These are phyloP conservation scores for Nemapogon koenigi DNA, from an alignment of 2,888 invertebrate species.

Conservation along the genomic window DNA sequence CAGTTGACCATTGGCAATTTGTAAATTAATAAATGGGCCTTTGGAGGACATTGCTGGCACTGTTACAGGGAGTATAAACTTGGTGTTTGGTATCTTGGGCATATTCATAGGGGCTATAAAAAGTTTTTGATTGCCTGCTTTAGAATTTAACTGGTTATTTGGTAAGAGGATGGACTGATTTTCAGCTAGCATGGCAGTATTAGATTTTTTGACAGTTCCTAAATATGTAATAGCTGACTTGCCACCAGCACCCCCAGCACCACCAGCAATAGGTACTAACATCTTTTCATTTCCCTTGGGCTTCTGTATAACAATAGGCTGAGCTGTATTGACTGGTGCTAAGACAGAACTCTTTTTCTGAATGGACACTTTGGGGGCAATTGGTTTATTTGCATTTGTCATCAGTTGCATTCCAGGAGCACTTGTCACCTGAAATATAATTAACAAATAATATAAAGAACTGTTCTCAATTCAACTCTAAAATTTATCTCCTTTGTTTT, in stretches of 20 bases:
- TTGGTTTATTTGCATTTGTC: constrained; percentile 47
- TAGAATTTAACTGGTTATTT: constrained; percentile 46
- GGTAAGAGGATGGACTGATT: constrained; percentile 53
- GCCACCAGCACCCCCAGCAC: constrained; percentile 31
- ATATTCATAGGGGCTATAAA: constrained; percentile 64
- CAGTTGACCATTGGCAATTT: constrained; percentile 71
- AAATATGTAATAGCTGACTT: constrained; percentile 63
- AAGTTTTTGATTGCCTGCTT: constrained; percentile 55
- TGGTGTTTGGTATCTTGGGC: constrained; percentile 61
- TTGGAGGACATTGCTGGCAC: constrained; percentile 62
- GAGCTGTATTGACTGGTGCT: constrained; percentile 43
- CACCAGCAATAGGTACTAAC: constrained; percentile 55
- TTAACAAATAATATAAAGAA: no score
- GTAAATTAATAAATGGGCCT: constrained; percentile 70
- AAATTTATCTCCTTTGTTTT: no score
- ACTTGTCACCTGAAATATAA: constrained; percentile 29
- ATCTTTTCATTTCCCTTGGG: constrained; percentile 52
- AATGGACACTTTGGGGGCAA: constrained; percentile 41
- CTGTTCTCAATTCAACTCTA: no score
- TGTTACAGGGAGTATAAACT: constrained; percentile 58
- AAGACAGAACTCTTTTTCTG: constrained; percentile 47
- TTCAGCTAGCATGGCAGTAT: constrained; percentile 37
- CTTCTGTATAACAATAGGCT: constrained; percentile 66
- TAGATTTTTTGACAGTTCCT: constrained; percentile 60
- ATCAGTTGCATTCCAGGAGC: constrained; percentile 50